Conservation (phyloP, 2,797 vertebrate genomes). For the Gymnocypris eckloni region DNA sequence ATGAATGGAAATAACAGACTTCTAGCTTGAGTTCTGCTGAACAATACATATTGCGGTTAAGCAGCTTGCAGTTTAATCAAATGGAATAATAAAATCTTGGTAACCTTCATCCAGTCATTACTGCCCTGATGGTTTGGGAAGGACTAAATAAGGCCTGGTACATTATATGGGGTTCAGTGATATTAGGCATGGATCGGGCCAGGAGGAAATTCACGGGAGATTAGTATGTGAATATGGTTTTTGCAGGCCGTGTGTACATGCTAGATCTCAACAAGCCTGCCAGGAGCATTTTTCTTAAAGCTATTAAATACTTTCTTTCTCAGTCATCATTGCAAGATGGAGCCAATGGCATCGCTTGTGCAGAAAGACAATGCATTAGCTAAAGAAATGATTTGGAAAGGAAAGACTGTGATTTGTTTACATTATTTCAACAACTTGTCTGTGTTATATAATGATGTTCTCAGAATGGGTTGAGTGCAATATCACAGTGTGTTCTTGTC, state of each 20-base stretch:
- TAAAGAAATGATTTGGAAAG: constrained; percentile 44
- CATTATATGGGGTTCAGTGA: constrained; percentile 31
- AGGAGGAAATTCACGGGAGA: constrained; percentile 47
- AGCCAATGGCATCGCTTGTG: constrained; percentile 35
- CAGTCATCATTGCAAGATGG: constrained; percentile 25
- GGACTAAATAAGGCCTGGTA: neutral
- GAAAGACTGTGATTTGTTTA: constrained; percentile 25
- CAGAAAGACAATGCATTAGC: constrained; percentile 43
- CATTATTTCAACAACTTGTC: constrained; percentile 48
- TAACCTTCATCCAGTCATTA: constrained; percentile 21
- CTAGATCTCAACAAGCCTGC: constrained; percentile 25
- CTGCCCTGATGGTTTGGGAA: neutral
- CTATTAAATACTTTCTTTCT: constrained; percentile 18
- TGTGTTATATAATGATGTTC: constrained; percentile 31
- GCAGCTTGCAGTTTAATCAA: constrained; percentile 22
- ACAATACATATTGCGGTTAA: constrained; percentile 37
- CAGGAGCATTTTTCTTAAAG: constrained; percentile 45
- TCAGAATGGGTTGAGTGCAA: constrained; percentile 19
- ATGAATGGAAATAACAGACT: constrained; percentile 40
- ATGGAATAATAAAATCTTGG: constrained; percentile 15
- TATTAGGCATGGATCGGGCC: constrained; percentile 5
- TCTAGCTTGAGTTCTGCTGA: constrained; percentile 11
- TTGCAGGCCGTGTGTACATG: constrained; percentile 26
- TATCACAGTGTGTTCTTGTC: constrained; percentile 4
- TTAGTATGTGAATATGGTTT: constrained; percentile 51